phyloP scores from a whole-genome alignment of 2,113 vertebrate species.

The Dromiciops gliroides region DNA sequence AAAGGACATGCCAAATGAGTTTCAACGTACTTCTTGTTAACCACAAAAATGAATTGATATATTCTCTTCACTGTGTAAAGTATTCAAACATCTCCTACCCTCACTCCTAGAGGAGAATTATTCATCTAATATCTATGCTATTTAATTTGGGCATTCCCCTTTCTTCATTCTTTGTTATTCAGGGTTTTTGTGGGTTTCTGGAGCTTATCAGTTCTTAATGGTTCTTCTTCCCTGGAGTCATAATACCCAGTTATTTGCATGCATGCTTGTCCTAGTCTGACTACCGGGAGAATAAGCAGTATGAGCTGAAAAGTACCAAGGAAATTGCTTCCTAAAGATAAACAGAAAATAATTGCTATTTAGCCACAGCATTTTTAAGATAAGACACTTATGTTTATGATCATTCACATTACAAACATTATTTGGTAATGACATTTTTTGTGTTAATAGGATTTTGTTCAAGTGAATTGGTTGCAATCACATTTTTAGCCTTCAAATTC shows the following conservation, averaged over 20 bases:
- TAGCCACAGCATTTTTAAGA: conserved; percentile 11
- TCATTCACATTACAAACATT: conserved; percentile 12
- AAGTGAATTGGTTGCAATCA: conserved; percentile 51
- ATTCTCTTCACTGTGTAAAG: conserved; percentile 21
- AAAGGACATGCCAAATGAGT: conserved; percentile 27
- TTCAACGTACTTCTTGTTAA: conserved; percentile 47
- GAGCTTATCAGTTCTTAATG: conserved; percentile 45
- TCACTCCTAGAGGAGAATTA: conserved; percentile 19
- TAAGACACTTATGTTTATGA: conserved; percentile 7
- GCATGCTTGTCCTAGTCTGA: conserved; percentile 50
- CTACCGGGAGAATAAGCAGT: conserved; percentile 48
- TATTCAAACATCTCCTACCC: conserved; percentile 16
- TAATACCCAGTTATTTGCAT: conserved; percentile 34
- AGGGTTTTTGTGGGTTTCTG: conserved; percentile 43
- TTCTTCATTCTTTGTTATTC: conserved; percentile 46
- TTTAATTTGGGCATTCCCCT: conserved; percentile 34
- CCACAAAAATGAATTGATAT: conserved; percentile 14
- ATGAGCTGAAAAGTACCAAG: conserved; percentile 50
- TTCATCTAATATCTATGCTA: conserved; percentile 16
- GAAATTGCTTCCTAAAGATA: conserved; percentile 46
- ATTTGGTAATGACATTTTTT: conserved; percentile 41
- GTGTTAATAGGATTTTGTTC: conserved; percentile 25
- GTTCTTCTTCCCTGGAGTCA: conserved; percentile 59
- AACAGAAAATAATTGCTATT: conserved; percentile 32
- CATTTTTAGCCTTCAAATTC: conserved; percentile 18